phyloP scores from a whole-genome alignment of 2,888 invertebrate species.

The Torymus auratus region DNA sequence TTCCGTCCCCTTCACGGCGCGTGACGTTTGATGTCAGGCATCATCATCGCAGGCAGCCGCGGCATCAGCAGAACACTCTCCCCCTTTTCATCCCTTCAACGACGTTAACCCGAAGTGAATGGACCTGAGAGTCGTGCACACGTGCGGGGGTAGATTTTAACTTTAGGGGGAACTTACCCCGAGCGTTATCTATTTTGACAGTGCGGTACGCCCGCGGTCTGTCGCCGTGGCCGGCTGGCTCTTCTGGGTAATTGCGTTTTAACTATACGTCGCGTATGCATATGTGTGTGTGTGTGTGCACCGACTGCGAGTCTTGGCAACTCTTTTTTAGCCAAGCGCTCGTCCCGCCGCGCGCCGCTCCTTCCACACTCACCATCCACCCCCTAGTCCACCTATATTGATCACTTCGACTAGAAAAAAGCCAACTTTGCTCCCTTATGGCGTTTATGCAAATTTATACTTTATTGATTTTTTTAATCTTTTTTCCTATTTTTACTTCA shows the following conservation, averaged over 20 bases:
- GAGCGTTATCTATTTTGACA: conserved; percentile 77
- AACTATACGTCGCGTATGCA: conserved; percentile 62
- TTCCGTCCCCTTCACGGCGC: conserved; percentile 15
- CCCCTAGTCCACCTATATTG: conserved; percentile 12
- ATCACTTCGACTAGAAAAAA: conserved; percentile 34
- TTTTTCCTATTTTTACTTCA: conserved; percentile 7
- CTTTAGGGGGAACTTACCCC: conserved; percentile 74
- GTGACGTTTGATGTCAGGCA: conserved; percentile 45
- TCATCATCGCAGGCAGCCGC: not conserved
- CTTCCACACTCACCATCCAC: no score
- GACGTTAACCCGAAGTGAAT: conserved; percentile 74
- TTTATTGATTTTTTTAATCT: conserved; percentile 39
- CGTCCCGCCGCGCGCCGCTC: conserved; percentile 32
- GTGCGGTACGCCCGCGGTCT: conserved; percentile 74
- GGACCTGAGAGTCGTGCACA: conserved; percentile 63
- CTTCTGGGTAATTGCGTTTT: conserved; percentile 71
- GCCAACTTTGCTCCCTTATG: conserved; percentile 38
- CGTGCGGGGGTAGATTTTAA: conserved; percentile 72
- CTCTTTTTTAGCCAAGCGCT: conserved; percentile 49
- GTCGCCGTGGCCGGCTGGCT: conserved; percentile 64
- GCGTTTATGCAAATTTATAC: conserved; percentile 53
- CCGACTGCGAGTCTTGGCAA: conserved; percentile 34
- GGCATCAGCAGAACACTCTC: not conserved
- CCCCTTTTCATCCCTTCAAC: conserved; percentile 62
- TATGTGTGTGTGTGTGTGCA: conserved; percentile 13